Base-by-base conservation (phyloP, 2,113 vertebrate genomes). In the Triplophysa dalaica region DNA sequence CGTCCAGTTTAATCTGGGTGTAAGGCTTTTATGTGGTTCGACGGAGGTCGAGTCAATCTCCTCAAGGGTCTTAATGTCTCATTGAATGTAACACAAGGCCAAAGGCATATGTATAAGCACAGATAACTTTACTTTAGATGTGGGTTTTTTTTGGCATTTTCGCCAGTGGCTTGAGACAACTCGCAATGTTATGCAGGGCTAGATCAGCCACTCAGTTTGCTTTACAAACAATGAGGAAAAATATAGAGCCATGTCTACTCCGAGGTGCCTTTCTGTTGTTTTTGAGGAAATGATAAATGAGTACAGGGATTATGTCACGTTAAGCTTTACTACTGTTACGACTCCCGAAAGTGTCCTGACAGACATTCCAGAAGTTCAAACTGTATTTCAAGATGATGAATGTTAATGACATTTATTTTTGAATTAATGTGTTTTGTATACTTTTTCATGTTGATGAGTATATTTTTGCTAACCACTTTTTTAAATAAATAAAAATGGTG, bases 301-400 rank as follows among this genome's bases (percentile, higher is more conserved):
- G 24, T 58, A 74, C 81, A 82, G 67, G 83, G 81, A 65, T 81
- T 64, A 65, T 54, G 67, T 70, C 76, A 56, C 63, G 56, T 83
- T 56, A 43, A 87, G 79, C 87, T 82, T 85, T 80, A 79, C 87
- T 82, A 78, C 86, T 78, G 83, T 86, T 87, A 80, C 82, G 78
- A 87, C 87, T 85, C 89, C 89, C 78, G 79, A 54, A 84, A 85
- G 74, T 74, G 75, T 86, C 83, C 48, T 84, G 83, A 85, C 85
- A 70, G 88, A 89, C 92, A 94, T 93, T 94, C 93, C 92, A 91
- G 89, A 88, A 78, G 87, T 81, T 78, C 12, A 81, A 54, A 87
- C 82, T 87, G 91, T 82, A 80, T 81, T 90, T 88, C 87, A 89
- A 88, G 86, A 88, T 85, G 19, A 77, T 62, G 82, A 84, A 43